Conservation (phyloP, 2,888 invertebrate species). For the Callyntrura guangdongensis region DNA sequence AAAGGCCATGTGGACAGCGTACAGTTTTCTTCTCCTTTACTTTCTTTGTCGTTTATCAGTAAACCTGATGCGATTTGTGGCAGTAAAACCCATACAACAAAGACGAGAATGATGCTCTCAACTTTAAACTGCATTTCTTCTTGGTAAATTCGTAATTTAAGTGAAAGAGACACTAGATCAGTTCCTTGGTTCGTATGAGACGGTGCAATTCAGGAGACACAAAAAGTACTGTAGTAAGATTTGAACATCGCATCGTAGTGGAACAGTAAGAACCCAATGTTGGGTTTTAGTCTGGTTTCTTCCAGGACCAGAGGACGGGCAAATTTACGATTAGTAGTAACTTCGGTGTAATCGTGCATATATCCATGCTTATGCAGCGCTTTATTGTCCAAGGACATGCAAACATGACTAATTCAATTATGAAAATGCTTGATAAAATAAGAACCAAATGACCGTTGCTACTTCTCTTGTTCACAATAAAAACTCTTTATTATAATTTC, state of each 20-base stretch:
- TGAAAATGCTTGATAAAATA: background rate
- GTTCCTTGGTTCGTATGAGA: too few species aligned
- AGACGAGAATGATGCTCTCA: background rate
- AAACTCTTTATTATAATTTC: constrained; percentile 45
- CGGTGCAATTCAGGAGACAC: too few species aligned
- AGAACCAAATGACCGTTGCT: background rate
- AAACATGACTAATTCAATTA: background rate
- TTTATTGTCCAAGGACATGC: background rate
- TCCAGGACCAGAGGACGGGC: too few species aligned
- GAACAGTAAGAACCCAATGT: too few species aligned
- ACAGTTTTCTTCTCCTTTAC: background rate
- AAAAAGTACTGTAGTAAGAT: too few species aligned
- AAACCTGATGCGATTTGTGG: too few species aligned
- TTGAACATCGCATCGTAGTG: too few species aligned
- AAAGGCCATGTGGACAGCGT: background rate
- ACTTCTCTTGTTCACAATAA: constrained; percentile 8
- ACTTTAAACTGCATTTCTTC: too few species aligned
- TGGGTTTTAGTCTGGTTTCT: too few species aligned
- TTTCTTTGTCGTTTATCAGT: background rate
- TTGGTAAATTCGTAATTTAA: background rate
- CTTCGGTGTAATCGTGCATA: too few species aligned
- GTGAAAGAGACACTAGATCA: too few species aligned
- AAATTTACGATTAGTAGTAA: too few species aligned
- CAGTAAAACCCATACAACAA: background rate
- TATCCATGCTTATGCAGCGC: background rate